Evolutionary conservation across 1,140 invertebrate species (phyloP), one percentile per base, ranked within the genome.

Genomic region (Neocloeon triangulifer): DNA sequence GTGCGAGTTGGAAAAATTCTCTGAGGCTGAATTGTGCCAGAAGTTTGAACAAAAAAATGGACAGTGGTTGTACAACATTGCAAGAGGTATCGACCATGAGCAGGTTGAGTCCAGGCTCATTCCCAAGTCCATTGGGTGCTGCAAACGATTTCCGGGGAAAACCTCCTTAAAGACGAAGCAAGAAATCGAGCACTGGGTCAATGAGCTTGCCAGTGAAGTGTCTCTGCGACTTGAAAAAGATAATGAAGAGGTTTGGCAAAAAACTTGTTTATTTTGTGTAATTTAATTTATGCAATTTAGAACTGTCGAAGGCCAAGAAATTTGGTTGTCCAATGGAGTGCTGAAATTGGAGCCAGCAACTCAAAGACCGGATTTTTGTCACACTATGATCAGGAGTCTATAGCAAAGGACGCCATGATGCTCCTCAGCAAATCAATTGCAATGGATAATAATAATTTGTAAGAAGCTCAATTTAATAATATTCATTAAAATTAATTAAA

Each of bases 91-190:
- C 37, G 86, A 95, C 43, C 46, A 70, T 38, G 89, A 95, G 46
- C 68, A 73, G 16, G 89, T 96, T 0, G 73, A 61, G 34, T 61
- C 71, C 1, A 61, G 84, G 43, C 67, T 88, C 37, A 64, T 88
- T 29, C 62, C 82, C 1, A 94, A 95, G 52, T 94, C 85, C 20
- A 89, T 96, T 41, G 89, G 85, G 1, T 92, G 86, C 45, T 86
- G 81, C 45, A 96, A 96, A 58, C 84, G 79, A 42, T 94, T 97
- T 52, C 65, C 67, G 9, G 89, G 88, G 0, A 74, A 70, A 49
- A 65, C 67, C 37, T 67, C 71, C n/a, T 62, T 95, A 12, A 53
- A 55, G 4, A 70, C 69, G 2, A 51, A 65, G 34, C 65, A 78
- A 33, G 67, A 72, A 39, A 52, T 61, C 1, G 58, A 59, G 25